Evolutionary conservation across 1,140 invertebrate species (phyloP), one percentile per base, ranked within the genome.

Genomic region (Cataglyphis hispanica): DNA sequence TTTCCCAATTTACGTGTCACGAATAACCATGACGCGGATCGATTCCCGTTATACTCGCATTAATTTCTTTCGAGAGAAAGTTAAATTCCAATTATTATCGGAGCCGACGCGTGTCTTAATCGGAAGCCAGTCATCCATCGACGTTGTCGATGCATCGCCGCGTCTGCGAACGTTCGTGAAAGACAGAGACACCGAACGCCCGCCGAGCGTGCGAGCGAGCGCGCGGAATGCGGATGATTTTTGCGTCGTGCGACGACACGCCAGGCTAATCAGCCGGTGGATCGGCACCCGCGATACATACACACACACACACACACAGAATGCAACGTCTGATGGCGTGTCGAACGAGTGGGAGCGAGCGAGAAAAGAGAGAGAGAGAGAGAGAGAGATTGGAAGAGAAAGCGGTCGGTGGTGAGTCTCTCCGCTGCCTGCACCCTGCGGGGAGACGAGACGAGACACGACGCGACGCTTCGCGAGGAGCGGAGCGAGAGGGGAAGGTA

Each of bases 171-270:
- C 37, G 19, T 0, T n/a, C 22, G 1, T 25, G 19, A 19, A 25
- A 43, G 34, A 69, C 13, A 25, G 43, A 27, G 43, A 31, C 60
- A 60, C 56, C 6, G 40, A 72, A 13, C 50, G 60, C 37, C 34
- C 25, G 34, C 13, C 53, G 69, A 43, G 22, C 46, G 46, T 50
- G 46, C 56, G 61, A 78, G 63, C 27, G 63, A 83, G 40, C 25
- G 40, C 78, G 67, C 53, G 50, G 66, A 81, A 78, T 61, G 78
- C 85, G 69, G 87, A 75, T 87, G 80, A 90, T 89, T 89, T 90
- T 90, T 89, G 85, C 78, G 85, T 89, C 80, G 67, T 69, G 87
- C 88, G 56, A 89, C 84, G 76, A 89, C 84, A 89, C 88, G 81
- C 87, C 60, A 87, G 77, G 67, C 77, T 86, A 86, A 89, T 85